Percentiles rank a stretch among this genome's conserved stretches.
Evolutionary conservation across 2,888 invertebrate species (phyloP).

Genomic region (Tipula lateralis): DNA sequence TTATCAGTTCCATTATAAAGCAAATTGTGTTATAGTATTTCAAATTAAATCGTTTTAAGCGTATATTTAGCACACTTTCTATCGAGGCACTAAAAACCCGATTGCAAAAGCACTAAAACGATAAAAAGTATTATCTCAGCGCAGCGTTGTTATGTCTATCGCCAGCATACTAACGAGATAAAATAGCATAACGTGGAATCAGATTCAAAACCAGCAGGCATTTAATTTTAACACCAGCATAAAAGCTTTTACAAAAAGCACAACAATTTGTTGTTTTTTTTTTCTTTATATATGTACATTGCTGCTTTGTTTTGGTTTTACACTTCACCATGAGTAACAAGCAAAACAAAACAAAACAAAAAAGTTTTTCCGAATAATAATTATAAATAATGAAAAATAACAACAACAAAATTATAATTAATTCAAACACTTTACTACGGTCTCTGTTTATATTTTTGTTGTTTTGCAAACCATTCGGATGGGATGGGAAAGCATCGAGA

Average conservation of each 20-base stretch:
- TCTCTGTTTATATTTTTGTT: not conserved
- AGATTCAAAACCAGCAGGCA: not conserved
- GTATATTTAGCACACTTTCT: no score
- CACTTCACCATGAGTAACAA: not conserved
- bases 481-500: not conserved
- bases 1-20: no score
- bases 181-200: not conserved
- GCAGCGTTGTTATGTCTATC: not conserved
- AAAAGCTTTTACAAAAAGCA: not conserved
- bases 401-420: not conserved
- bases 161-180: not conserved
- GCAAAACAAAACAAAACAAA: not conserved
- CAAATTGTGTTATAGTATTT: no score
- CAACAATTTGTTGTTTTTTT: not conserved
- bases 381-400: slow-evolving; percentile 1
- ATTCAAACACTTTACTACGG: not conserved
- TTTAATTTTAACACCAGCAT: not conserved
- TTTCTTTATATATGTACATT: not conserved
- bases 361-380: not conserved
- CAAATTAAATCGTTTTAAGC: no score
- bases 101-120: not conserved
- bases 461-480: no score
- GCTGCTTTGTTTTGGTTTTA: not conserved
- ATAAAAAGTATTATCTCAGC: not conserved
- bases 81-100: not conserved